Base-by-base conservation (phyloP, 2,888 invertebrate genomes). In the Empis stercorea region DNA sequence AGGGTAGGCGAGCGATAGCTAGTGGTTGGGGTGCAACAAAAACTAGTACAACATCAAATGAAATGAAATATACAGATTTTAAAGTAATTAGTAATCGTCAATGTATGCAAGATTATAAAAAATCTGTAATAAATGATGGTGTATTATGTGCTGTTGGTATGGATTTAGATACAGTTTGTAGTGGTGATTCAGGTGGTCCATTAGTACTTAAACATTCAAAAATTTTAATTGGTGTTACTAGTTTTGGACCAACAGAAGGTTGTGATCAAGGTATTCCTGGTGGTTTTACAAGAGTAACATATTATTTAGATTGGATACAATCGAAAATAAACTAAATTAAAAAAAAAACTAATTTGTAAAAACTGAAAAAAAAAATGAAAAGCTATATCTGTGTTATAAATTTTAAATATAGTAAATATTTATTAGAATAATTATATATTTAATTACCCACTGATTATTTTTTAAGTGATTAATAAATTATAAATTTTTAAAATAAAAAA, bases 141-240 rank as follows among this genome's bases (percentile, higher is more conserved):
- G 59, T 65, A 2, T 51, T 69, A 36, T 69, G 68, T 44, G 68
- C 68, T 36, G 62, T 62, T 47, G 69, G 68, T 2, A 57, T 61
- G 32, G 62, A 66, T 51, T 58, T 61, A 36, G 62, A 66, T 51
- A 66, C 65, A 1, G 65, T 66, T 4, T 69, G 68, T 49, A 60
- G 62, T 0, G 68, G 68, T 0, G 69, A 69, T 49, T 68, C 68
- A 0, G 68, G 68, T 20, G 69, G 69, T 2, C 69, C 68, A 1
- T 50, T 68, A 10, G 65, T 68, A 0, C 50, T 66, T 1, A 63
- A 62, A 42, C 59, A 58, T 32, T 61, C 62, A 3, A 55, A 59
- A 36, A 49, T 55, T 1, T 57, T 68, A n/a, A 60, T 68, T 39
- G 68, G 67, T 42, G 57, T 68, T 3, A 68, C 68, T 0, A 68